Evolutionary conservation across 2,797 vertebrate species (phyloP), one percentile per base, ranked within the genome.

Genomic region (Champsocephalus gunnari): DNA sequence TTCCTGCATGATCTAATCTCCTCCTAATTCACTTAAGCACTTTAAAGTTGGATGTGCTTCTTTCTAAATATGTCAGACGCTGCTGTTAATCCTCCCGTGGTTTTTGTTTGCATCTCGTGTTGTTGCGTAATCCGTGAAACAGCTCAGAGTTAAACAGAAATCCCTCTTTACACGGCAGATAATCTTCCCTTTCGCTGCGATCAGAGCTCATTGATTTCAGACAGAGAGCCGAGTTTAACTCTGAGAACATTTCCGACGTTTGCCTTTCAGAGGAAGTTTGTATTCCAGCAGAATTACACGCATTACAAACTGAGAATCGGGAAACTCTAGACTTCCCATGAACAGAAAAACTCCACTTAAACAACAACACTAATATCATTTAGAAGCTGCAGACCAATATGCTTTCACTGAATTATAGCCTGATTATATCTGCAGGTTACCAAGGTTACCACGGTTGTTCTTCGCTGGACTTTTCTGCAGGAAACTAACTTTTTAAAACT

Each of bases 51-150:
- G 1, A 61, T 38, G 66, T 3, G n/a, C 53, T 77, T 71, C 68
- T 59, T 64, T 77, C 65, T 79, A 56, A 81, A 81, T 79, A 81
- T 86, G 81, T 84, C 68, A 79, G 68, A 69, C 0, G 12, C 19
- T 24, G 9, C 19, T 24, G 57, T 66, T 77, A 75, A 88, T 83
- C 75, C 70, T 66, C 54, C 16, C 0, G 57, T 28, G 64, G 47
- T 73, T 44, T 32, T 69, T 73, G 71, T 48, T 28, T 60, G 44
- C 54, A 14, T 57, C 67, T 32, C 68, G 50, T 43, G 54, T 41
- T 16, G 57, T 58, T 0, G 58, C 34, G 32, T 77, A 81, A 81
- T 79, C 76, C 19, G 14, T 47, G 65, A 14, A 73, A 57, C 61
- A 32, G 50, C 56, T 28, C 24, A 1, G 51, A 73, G 69, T 47